Base-by-base conservation (phyloP, 2,113 vertebrate genomes). In the Neogobius melanostomus region DNA sequence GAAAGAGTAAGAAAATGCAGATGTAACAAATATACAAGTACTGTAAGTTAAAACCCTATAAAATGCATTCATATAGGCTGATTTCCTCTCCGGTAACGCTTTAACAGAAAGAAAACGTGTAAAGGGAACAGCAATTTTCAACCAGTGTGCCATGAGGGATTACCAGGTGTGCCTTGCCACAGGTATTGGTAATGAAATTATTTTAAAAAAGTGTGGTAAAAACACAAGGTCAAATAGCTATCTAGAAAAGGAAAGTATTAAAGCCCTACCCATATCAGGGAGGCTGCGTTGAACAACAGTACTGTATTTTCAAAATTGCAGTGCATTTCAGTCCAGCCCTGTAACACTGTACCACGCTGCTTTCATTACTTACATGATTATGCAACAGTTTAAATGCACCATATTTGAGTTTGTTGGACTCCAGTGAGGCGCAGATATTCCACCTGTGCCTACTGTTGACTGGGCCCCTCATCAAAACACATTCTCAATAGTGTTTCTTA, bases 1-100 rank as follows among this genome's bases (percentile, higher is more conserved):
- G 61, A 66, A 59, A n/a, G 62, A 74, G 63, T 11, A 17, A 73
- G 48, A 71, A 75, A 69, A 71, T 48, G 11, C 17, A 71, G 67
- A 11, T 75, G 61, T 56, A 68, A 65, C 72, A 82, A 78, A 65
- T 21, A 48, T 64, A 61, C 64, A 8, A 50, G 44, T 48, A 36
- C 28, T 61, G 9, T 42, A 8, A 63, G 43, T 59, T 50, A 12
- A 50, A 61, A 67, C 6, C 11, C 60, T 60, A 43, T 21, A 11
- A 43, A 50, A 61, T 6, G 1, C 1, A 49, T 63, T 53, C 21
- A 16, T 48, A 8, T 53, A 50, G 59, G 46, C 8, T 53, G 9
- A 3, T 72, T 66, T 62, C 7, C 63, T 60, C 72, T 50, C 63
- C 21, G 8, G 21, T 36, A 36, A 10, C 36, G 2, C 60, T 72